Evolutionary conservation across 1,140 invertebrate genomes (phyloP).

Genomic region (Lamellibrachia luymesi): DNA sequence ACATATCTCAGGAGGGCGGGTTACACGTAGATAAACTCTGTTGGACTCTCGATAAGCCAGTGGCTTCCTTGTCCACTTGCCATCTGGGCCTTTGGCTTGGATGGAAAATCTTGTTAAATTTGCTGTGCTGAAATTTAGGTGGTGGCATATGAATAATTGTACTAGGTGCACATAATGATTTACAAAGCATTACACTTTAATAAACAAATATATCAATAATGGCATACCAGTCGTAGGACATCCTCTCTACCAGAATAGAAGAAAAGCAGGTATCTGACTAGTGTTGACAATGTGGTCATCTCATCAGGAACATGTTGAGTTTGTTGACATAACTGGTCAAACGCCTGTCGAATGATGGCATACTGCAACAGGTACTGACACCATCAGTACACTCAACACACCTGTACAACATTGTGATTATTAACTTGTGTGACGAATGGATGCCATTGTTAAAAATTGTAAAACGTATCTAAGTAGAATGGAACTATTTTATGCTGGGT

Average conservation of each 20-base stretch:
- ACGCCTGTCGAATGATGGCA: not conserved
- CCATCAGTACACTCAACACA: too few relatives aligned
- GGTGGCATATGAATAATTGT: not conserved
- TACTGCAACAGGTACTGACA: not conserved
- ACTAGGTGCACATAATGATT: not conserved
- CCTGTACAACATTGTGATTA: too few relatives aligned
- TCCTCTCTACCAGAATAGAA: conserved; percentile 8
- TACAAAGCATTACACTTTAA: not conserved
- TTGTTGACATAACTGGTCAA: not conserved
- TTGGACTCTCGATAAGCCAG: too few relatives aligned
- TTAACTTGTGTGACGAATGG: too few relatives aligned
- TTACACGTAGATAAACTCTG: too few relatives aligned
- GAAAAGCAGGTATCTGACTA: conserved; percentile 1
- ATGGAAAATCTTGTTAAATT: not conserved
- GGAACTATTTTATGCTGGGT: too few relatives aligned
- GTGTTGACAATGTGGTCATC: not conserved
- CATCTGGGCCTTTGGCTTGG: too few relatives aligned
- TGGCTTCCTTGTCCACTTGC: too few relatives aligned
- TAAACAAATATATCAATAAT: not conserved
- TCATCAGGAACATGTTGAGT: not conserved
- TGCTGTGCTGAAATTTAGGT: not conserved
- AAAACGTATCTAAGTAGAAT: too few relatives aligned
- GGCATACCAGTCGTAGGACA: not conserved
- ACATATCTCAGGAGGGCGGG: too few relatives aligned
- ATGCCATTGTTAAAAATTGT: too few relatives aligned